A percentile compares a stretch with the other conserved stretches of the same genome.
These are phyloP conservation scores for Varanus salvator DNA, from an alignment of 2,113 vertebrate species.

Conservation along the genomic window DNA sequence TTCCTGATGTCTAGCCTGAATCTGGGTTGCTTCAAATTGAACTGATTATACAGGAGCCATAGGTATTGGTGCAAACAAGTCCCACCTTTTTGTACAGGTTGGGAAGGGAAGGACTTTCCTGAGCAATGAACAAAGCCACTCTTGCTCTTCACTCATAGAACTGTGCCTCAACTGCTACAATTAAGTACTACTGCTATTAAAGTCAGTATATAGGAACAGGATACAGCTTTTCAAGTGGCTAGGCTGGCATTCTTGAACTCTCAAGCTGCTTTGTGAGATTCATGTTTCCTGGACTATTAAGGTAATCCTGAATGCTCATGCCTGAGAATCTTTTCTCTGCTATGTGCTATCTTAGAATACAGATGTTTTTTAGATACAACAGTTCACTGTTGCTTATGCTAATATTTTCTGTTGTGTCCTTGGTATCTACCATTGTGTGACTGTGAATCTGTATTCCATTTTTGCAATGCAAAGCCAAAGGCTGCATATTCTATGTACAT, in stretches of 20 bases:
- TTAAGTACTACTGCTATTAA: not conserved
- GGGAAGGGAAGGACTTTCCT: not conserved
- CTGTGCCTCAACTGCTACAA: not conserved
- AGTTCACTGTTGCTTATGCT: not conserved
- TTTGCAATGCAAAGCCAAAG: not conserved
- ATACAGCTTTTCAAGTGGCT: not conserved
- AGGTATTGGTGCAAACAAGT: not conserved
- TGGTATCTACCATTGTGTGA: not conserved
- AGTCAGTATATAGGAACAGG: not conserved
- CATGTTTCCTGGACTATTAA: constrained; percentile 20
- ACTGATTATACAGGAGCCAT: not conserved
- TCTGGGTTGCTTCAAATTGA: too few relatives aligned
- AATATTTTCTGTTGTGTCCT: not conserved
- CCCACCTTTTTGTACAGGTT: not conserved
- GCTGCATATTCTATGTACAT: not conserved
- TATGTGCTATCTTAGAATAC: not conserved
- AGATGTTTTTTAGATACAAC: not conserved
- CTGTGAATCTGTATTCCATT: not conserved
- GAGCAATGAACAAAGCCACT: not conserved
- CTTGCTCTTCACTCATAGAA: not conserved
- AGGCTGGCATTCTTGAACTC: not conserved
- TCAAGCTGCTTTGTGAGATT: not conserved
- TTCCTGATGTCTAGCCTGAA: too few relatives aligned
- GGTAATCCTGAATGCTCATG: not conserved
- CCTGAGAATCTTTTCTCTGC: constrained; percentile 14